Base-by-base conservation (phyloP, 2,113 vertebrate genomes). In the Ellobius talpinus region DNA sequence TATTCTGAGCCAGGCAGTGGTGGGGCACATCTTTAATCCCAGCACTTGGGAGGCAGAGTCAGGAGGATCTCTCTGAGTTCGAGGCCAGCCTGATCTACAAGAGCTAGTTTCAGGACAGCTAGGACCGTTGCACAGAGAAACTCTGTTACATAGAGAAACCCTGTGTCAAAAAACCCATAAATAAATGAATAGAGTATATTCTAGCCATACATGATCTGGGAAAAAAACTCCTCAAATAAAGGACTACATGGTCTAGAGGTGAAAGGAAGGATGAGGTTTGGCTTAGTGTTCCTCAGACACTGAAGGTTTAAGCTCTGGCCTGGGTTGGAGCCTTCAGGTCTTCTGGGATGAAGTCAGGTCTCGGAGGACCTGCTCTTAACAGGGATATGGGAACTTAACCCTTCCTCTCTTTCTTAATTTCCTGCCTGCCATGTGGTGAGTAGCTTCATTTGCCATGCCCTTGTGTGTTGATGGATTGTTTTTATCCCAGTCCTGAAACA, bases 121-220 rank as follows among this genome's bases (percentile, higher is more conserved):
- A 58, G 55, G 55, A 58, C 17, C 5, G 1, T 58, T 58, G 21
- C 17, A 58, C 55, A 19, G 47, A 47, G 47, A 47, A 47, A 47
- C 47, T 47, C 47, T 58, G 17, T 58, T 58, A 19, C 17, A 19
- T 6, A 19, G 55, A 58, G 55, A 58, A 58, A 58, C 55, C 55
- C 55, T 58, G 55, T 58, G 19, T 58, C 5, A 58, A 58, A 58
- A 58, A 5, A 47, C 5, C 17, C 55, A 58, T 58, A 58, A 58
- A 58, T 21, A 58, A 21, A 21, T 21, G 6, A 58, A 21, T 21
- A 58, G 55, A 58, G 2, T 0, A 0, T 19, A 16, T 45, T 36
- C 33, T 58, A 47, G 0, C 5, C 5, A 0, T 3, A 17, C 1
- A 3, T 23, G 3, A 3, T 7, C 39, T 45, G 0, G 5, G 4